These are phyloP conservation scores for Listronotus bonariensis DNA, from an alignment of 1,140 invertebrate species.

Conservation along the genomic window DNA sequence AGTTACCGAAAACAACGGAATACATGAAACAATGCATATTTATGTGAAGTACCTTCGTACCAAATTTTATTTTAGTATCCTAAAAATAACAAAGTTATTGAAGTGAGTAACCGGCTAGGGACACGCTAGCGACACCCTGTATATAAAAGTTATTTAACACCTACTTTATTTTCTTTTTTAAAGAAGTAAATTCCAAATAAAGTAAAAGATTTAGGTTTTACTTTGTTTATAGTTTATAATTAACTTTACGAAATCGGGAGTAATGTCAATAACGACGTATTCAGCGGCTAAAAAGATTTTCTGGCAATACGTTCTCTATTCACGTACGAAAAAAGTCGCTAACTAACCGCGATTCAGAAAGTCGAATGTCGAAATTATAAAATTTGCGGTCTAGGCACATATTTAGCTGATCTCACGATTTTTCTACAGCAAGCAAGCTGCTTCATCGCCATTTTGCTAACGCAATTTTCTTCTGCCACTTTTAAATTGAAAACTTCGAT, in stretches of 20 bases:
- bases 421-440: slow-evolving; percentile 20
- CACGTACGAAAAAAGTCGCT: slow-evolving; percentile 28
- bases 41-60: no score
- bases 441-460: slow-evolving; percentile 35
- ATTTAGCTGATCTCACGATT: slow-evolving; percentile 34
- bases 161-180: no score
- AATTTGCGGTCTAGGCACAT: slow-evolving; percentile 35
- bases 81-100: no score
- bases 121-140: no score
- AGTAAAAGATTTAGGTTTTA: no score
- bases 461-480: slow-evolving; percentile 27
- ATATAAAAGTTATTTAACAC: no score
- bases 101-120: no score
- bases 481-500: slow-evolving; percentile 30
- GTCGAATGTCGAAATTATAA: slow-evolving; percentile 32
- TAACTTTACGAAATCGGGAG: slow-evolving; percentile 20
- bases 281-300: slow-evolving; percentile 13
- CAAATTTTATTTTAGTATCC: no score
- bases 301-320: slow-evolving; percentile 24
- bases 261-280: slow-evolving; percentile 28
- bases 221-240: slow-evolving; percentile 19
- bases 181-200: no score
- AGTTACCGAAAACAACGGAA: no score
- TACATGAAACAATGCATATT: no score
- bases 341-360: slow-evolving; percentile 35